phyloP scores from a whole-genome alignment of 2,888 invertebrate genomes.

The Penaeus monodon region DNA sequence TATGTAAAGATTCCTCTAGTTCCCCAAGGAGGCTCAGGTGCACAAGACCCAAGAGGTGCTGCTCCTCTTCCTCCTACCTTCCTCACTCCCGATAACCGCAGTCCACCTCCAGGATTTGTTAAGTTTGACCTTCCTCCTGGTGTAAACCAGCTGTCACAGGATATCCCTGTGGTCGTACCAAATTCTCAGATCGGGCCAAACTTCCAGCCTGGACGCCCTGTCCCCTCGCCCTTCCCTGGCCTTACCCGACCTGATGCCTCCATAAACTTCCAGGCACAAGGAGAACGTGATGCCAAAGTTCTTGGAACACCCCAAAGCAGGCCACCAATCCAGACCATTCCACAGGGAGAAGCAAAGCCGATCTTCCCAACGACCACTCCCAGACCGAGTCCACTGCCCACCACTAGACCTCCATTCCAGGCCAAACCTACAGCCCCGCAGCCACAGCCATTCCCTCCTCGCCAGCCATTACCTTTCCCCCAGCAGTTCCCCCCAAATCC shows the following conservation, averaged over 20 bases:
- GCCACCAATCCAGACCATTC: background rate
- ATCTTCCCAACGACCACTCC: slow-evolving; percentile 19
- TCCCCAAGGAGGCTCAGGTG: slow-evolving; percentile 40
- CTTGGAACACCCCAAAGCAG: background rate
- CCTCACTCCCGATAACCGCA: slow-evolving; percentile 56
- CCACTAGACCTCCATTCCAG: background rate
- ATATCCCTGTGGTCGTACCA: slow-evolving; percentile 62
- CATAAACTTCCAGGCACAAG: slow-evolving; percentile 4
- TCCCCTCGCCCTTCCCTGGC: background rate
- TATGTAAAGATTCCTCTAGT: slow-evolving; percentile 64
- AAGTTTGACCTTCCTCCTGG: slow-evolving; percentile 53
- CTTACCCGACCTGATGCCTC: background rate
- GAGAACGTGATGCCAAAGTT: background rate
- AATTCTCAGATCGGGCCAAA: background rate
- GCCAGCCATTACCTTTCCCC: background rate
- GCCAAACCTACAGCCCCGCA: background rate
- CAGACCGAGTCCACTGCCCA: background rate
- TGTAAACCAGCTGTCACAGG: slow-evolving; percentile 56
- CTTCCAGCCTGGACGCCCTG: background rate
- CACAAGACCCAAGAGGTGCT: background rate
- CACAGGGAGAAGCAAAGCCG: background rate
- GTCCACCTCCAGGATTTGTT: slow-evolving; percentile 63
- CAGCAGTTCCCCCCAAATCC: slow-evolving; percentile 6
- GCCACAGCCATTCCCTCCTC: slow-evolving; percentile 12
- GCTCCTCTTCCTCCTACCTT: slow-evolving; percentile 58